Base-by-base conservation (phyloP, 2,113 vertebrate species). In the Tragelaphus scriptus region DNA sequence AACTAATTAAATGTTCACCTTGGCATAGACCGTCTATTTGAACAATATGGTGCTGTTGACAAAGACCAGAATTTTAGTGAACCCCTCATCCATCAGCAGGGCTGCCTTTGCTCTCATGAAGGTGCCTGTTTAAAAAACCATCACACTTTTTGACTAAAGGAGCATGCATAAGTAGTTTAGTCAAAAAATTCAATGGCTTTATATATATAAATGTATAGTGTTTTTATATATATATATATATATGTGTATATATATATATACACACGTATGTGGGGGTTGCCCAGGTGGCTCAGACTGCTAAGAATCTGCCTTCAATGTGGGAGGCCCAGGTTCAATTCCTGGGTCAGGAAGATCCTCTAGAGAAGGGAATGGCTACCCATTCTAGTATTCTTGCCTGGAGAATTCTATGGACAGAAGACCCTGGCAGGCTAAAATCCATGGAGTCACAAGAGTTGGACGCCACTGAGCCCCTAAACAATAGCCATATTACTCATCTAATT, bases 1-100 rank as follows among this genome's bases (percentile, higher is more conserved):
- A 85, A n/a, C 58, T 94, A 91, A 94, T 95, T 92, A 97, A 49
- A 49, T 91, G 61, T 68, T 97, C 82, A 86, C 56, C 86, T 94
- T 91, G 91, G 51, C 30, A 30, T 92, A n/a, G 15, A 59, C 5
- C 6, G 61, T 58, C 81, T 63, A 55, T 80, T 65, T 91, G 49
- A 95, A 61, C 58, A 92, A 88, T 81, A 49, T 10, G 53, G 59
- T 53, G 9, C 47, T 95, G 82, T 93, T 90, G 84, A 93, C 56
- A 92, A 91, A 86, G 65, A 79, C 19, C 63, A 68, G 80, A 77
- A 82, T 23, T 3, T 58, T 61, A 58, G 49, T 13, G 65, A 63
- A 59, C 71, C 2, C 16, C 15, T 56, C 47, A 28, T 28, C 7
- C 53, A 25, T 90, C 63, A 80, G 23, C 17, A n/a, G 40, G n/a